Conservation (phyloP, 2,113 vertebrate genomes). For the Gambusia affinis region DNA sequence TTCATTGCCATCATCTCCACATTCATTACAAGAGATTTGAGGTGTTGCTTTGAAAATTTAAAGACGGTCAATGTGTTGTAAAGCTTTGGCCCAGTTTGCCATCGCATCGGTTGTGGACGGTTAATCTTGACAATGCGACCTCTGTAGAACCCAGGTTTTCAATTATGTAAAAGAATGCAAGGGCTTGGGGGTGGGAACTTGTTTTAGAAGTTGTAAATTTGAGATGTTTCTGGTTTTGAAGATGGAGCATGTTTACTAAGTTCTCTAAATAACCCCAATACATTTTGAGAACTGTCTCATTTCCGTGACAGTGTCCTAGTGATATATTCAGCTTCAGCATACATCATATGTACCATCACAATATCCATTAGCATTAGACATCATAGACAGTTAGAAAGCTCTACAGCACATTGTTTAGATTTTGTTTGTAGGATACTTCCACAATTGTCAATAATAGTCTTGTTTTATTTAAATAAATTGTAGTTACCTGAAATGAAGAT, state of each 20-base stretch:
- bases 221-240: slow-evolving; percentile 13
- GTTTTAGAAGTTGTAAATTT: not conserved
- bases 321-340: not conserved
- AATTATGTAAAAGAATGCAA: slow-evolving; percentile 20
- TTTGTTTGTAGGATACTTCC: slow-evolving; percentile 28
- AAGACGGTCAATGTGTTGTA: slow-evolving; percentile 4
- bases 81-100: slow-evolving; percentile 2
- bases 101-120: not conserved
- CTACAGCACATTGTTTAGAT: slow-evolving; percentile 17
- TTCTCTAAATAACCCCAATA: slow-evolving; percentile 2
- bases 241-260: slow-evolving; percentile 25
- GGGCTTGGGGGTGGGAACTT: not conserved
- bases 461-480: slow-evolving; percentile 63
- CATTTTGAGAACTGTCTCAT: slow-evolving; percentile 10
- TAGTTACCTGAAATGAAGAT: slow-evolving; percentile 21
- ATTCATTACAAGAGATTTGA: slow-evolving; percentile 24
- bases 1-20: slow-evolving; percentile 24
- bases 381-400: slow-evolving; percentile 42
- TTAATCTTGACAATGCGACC: slow-evolving; percentile 29
- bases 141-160: slow-evolving; percentile 26
- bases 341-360: not conserved
- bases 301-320: not conserved
- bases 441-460: slow-evolving; percentile 36
- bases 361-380: slow-evolving; percentile 23
- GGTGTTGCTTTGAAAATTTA: slow-evolving; percentile 22